Evolutionary conservation across 2,113 vertebrate genomes (phyloP).

Genomic region (Anoplopoma fimbria): DNA sequence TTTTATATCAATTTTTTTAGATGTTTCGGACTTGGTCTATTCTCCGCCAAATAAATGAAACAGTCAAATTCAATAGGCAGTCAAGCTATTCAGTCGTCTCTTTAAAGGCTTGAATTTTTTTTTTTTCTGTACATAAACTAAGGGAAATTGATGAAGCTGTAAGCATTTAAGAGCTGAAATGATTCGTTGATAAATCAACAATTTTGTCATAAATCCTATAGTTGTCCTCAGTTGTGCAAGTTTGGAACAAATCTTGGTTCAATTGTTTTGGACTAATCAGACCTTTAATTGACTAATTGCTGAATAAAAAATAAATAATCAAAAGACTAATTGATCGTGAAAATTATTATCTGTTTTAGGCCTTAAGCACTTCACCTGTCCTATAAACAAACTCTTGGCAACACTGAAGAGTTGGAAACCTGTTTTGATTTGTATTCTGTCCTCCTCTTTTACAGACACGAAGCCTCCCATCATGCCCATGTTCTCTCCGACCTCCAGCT

Average conservation of each 20-base stretch:
- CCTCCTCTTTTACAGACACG: constrained; percentile 84
- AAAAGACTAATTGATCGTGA: neutral
- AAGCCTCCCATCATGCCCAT: constrained; percentile 89
- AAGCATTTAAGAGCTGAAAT: neutral
- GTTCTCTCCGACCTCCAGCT: constrained; percentile 83
- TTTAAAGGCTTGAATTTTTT: neutral
- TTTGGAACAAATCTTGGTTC: neutral
- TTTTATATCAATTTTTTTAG: neutral
- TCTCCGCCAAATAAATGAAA: constrained; percentile 7
- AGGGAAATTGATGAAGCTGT: neutral
- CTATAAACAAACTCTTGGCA: constrained; percentile 7
- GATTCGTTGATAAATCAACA: neutral
- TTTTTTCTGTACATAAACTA: neutral
- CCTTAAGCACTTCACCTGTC: constrained; percentile 2
- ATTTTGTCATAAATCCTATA: neutral
- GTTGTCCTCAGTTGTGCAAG: neutral
- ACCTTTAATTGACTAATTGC: neutral
- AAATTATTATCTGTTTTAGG: neutral
- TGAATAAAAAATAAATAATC: neutral
- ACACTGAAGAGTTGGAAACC: neutral
- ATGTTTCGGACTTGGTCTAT: neutral
- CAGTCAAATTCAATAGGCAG: neutral
- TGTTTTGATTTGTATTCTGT: constrained; percentile 1
- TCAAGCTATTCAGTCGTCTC: neutral
- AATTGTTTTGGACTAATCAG: neutral